Evolutionary conservation across 2,797 vertebrate species (phyloP), one percentile per base, ranked within the genome.

Genomic region (Myiotriccus ornatus): DNA sequence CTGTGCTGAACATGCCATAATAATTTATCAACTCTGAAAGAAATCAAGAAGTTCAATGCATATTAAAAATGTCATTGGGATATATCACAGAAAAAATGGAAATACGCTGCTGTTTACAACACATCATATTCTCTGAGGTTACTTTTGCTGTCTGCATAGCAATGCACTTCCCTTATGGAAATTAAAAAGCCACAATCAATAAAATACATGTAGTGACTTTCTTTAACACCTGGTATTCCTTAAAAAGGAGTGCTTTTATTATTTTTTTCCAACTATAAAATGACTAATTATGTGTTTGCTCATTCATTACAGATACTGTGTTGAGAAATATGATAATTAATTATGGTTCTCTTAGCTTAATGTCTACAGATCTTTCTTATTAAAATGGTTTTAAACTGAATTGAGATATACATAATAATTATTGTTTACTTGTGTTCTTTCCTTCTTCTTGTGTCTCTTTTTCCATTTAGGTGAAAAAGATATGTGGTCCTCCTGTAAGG

Each of bases 401-500:
- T 59, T 28, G 28, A 83, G 53, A 74, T 24, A 7, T 57, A 3
- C 3, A 1, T 41, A 69, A 19, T 37, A 24, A 19, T 71, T 93
- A 59, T 73, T 97, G 71, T 55, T 93, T 80, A 49, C 2, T 1
- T 47, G 8, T 71, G 5, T 56, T 88, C 23, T 87, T 91, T 74
- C 7, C 50, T 50, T 67, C 59, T 69, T 78, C 62, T 81, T 83
- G 32, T 80, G 93, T 3, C 30, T 96, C 95, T 95, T 79, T 92
- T 34, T 68, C 9, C 80, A 87, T 91, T 90, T 96, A 99, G 99
- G 98, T 99, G 41, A 97, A 97, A 82, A 98, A 97, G 88, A 91
- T 98, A 70, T 99, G 99, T 94, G 98, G 98, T 50, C 95, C 80
- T 71, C 98, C 98, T 27, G 89, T 95, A 89, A 98, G 98, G 94